Base-by-base conservation (phyloP, 2,888 invertebrate genomes). In the Cheilosia vernalis region DNA sequence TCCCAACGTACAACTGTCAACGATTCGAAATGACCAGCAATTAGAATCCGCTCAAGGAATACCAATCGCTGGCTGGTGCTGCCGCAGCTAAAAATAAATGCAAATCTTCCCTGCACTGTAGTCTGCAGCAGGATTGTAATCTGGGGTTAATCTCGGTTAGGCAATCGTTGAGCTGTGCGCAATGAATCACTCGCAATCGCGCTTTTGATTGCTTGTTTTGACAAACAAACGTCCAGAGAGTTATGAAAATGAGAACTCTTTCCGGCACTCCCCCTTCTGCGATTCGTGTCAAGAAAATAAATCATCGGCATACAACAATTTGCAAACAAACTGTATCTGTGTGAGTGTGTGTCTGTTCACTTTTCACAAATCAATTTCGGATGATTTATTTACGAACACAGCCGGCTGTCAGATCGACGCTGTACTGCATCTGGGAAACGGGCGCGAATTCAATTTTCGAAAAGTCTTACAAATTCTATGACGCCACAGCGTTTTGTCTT, bases 301-400 rank as follows among this genome's bases (percentile, higher is more conserved):
- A 85, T 85, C 84, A 85, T 70, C 69, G 60, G 9, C 37, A 69
- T 51, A 13, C 13, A 15, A 19, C 2, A 15, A 44, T n/a, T 24
- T 2, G 13, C 30, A 42, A 27, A 58, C 33, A 33, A 19, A 30
- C 51, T 37, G 47, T 40, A 13, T 9, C 30, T 30, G 9, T 30
- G 30, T 30, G 30, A 27, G 47, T 40, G 13, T 27, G 27, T 7
- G 27, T 1, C 6, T 27, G 27, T 51, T 24, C n/a, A 42, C 24
- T 49, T 61, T 74, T 72, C 44, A 76, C 81, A 81, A 72, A 85
- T 85, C 81, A 81, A 84, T 84, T 84, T 80, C 49, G 30, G 53
- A 85, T 85, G 85, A 85, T 85, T 85, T 85, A 77, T 85, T 72
- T 72, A 37, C 37, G 81, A 77, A 76, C 81, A 63, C 72, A 63